Evolutionary conservation across 2,113 vertebrate species (phyloP).

Genomic region (Oreotragus oreotragus): DNA sequence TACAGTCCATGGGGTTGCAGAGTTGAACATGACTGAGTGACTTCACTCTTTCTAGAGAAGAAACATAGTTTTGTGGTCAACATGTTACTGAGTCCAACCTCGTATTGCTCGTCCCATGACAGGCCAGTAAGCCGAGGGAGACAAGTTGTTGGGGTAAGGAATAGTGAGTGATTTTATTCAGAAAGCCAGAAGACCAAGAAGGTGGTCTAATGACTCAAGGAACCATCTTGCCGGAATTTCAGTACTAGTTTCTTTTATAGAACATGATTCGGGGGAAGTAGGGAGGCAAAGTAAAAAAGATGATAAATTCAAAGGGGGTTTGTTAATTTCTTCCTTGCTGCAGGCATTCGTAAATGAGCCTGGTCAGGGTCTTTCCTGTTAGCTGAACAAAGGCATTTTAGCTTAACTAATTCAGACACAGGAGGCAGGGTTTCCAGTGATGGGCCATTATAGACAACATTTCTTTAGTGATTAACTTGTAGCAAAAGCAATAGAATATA

Average conservation of each 20-base stretch:
- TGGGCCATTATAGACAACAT: background rate
- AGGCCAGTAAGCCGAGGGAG: background rate
- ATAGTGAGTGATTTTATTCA: background rate
- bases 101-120: background rate
- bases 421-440: background rate
- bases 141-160: background rate
- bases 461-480: background rate
- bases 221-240: background rate
- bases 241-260: background rate
- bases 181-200: background rate
- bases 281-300: background rate
- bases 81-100: background rate
- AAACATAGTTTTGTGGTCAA: background rate
- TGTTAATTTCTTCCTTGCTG: background rate
- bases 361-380: background rate
- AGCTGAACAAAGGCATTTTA: background rate
- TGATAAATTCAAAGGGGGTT: rapidly evolving
- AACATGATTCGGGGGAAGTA: background rate
- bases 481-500: background rate
- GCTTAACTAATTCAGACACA: background rate
- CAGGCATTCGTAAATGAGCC: background rate
- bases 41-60: background rate
- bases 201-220: background rate
- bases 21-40: background rate
- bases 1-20: background rate